Percentiles rank a stretch among this genome's conserved stretches.
These are phyloP conservation scores for Achroia grisella DNA, from an alignment of 1,140 invertebrate genomes.

Conservation along the genomic window DNA sequence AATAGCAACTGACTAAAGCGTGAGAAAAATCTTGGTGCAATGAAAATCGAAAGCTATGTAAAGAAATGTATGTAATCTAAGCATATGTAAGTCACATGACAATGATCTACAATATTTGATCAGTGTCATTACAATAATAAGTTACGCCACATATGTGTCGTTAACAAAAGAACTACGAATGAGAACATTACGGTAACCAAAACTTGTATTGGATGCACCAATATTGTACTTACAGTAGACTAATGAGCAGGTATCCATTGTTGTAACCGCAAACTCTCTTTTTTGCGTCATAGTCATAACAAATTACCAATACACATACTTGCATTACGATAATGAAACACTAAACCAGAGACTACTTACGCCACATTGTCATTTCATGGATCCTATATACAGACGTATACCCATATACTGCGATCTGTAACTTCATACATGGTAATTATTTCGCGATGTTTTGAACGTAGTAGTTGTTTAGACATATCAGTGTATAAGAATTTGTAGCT, in stretches of 20 bases:
- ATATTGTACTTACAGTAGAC: no score
- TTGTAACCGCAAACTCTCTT: not conserved
- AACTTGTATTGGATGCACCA: no score
- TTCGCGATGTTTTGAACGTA: no score
- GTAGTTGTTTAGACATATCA: no score
- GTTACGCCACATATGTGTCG: slow-evolving; percentile 5
- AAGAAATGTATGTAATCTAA: no score
- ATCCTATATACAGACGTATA: slow-evolving; percentile 1
- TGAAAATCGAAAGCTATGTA: slow-evolving; percentile 11
- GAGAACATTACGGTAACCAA: no score
- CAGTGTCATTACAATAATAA: slow-evolving; percentile 21
- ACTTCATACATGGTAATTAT: slow-evolving; percentile 4
- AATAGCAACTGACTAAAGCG: no score
- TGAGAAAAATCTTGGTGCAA: not conserved
- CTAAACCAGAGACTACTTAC: not conserved
- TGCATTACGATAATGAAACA: not conserved
- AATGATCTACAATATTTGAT: slow-evolving; percentile 5
- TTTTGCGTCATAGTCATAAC: slow-evolving; percentile 10
- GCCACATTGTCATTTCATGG: slow-evolving; percentile 6
- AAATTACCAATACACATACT: not conserved
- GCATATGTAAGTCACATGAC: not conserved
- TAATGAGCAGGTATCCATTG: slow-evolving; percentile 7
- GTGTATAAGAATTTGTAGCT: no score
- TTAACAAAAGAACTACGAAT: no score
- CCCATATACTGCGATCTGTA: not conserved